Conservation (phyloP, 1,140 invertebrate genomes). For the Drosophila orena region DNA sequence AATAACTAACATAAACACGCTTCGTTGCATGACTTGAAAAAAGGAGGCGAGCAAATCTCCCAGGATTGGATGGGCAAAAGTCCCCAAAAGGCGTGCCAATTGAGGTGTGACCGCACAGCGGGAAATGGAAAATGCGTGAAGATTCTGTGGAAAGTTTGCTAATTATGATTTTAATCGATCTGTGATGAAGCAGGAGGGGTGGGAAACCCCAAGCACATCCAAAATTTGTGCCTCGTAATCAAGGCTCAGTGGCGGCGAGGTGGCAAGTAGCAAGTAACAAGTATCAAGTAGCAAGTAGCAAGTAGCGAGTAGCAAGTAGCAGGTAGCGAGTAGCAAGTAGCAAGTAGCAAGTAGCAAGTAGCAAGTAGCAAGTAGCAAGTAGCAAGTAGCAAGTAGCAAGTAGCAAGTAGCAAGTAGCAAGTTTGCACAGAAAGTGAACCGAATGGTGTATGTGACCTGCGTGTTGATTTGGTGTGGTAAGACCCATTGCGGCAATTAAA, state of each 20-base stretch:
- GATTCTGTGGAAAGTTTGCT: slow-evolving; percentile 64
- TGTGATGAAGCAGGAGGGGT: slow-evolving; percentile 19
- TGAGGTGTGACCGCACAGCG: slow-evolving; percentile 38
- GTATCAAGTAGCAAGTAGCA: neutral
- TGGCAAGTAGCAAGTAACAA: slow-evolving; percentile 2
- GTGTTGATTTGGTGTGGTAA: slow-evolving; percentile 58
- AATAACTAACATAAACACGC: slow-evolving; percentile 71
- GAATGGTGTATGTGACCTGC: slow-evolving; percentile 51
- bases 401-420: neutral
- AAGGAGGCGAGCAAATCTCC: slow-evolving; percentile 2
- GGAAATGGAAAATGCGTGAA: neutral
- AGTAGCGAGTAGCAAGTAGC: slow-evolving; percentile 12
- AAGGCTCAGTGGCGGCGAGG: slow-evolving; percentile 30
- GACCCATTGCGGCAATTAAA: slow-evolving; percentile 64
- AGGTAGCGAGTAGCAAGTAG: neutral
- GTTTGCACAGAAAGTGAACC: too few relatives aligned
- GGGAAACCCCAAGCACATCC: slow-evolving; percentile 10
- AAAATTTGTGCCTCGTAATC: slow-evolving; percentile 52
- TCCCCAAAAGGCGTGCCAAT: slow-evolving; percentile 21
- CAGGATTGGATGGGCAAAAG: neutral
- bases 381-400: slow-evolving; percentile 7
- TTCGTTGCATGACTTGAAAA: slow-evolving; percentile 60
- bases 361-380: neutral
- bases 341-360: slow-evolving; percentile 1
- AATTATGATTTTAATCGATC: slow-evolving; percentile 78